These are phyloP conservation scores for Drosophila subquinaria DNA, from an alignment of 2,888 invertebrate species.

Conservation along the genomic window DNA sequence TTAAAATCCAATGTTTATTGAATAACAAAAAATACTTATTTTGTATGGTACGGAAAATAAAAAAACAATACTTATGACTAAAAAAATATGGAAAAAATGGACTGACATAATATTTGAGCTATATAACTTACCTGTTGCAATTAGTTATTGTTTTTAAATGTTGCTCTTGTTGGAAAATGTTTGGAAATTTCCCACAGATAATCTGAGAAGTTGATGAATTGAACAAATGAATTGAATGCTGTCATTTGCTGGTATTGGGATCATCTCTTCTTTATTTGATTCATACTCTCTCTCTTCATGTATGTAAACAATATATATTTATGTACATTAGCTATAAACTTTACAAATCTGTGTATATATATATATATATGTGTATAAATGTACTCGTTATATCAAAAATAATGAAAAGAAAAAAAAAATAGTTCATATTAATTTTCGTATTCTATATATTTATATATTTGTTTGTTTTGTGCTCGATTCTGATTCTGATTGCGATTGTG, in stretches of 20 bases:
- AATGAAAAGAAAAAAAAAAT: neutral
- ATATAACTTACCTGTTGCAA: no score
- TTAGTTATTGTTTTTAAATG: no score
- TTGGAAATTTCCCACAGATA: no score
- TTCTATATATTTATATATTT: neutral
- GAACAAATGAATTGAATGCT: neutral
- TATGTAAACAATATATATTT: slow-evolving; percentile 12
- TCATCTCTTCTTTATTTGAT: slow-evolving; percentile 51
- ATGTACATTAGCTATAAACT: slow-evolving; percentile 29
- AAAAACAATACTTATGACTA: no score
- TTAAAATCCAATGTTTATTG: neutral
- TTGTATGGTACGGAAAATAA: no score
- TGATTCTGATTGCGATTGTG: slow-evolving; percentile 4
- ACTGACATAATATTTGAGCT: no score
- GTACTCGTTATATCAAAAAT: slow-evolving; percentile 29
- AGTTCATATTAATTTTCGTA: slow-evolving; percentile 8
- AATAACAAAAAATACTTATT: neutral
- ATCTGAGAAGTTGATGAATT: neutral
- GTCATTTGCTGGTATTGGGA: slow-evolving; percentile 51
- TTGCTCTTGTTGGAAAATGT: no score
- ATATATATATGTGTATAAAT: slow-evolving; percentile 19
- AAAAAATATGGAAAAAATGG: no score
- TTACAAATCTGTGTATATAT: slow-evolving; percentile 40
- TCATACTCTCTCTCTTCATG: slow-evolving; percentile 25
- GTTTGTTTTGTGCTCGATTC: slow-evolving; percentile 34